Evolutionary conservation across 2,113 vertebrate species (phyloP), one percentile per base, ranked within the genome.

Genomic region (Xenopus borealis): DNA sequence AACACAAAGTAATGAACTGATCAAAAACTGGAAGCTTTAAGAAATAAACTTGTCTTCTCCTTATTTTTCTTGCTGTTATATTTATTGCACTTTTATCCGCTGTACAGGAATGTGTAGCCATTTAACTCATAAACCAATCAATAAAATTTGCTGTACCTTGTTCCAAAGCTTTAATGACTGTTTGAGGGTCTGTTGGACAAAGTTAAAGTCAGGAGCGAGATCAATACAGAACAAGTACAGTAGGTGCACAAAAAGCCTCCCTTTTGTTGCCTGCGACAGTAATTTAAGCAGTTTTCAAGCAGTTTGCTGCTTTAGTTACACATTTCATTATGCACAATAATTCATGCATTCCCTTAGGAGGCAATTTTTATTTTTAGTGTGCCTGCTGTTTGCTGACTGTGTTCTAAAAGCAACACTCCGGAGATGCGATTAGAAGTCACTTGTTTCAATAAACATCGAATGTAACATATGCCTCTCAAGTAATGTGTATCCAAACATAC

Each of bases 401-500:
- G 88, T 88, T 83, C 86, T 86, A 92, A 88, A 89, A 83, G 80
- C 86, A 91, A 89, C 85, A 90, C 94, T 96, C 93, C 89, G 92
- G 94, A 96, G 94, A 95, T 90, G 86, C 89, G 92, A 95, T 96
- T 95, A 97, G 91, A 92, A 93, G 93, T 91, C 91, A 86, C 93
- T 94, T 90, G 92, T 96, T 95, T 94, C 89, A 88, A 91, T 91
- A 91, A 95, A 96, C 95, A 94, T 80, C 89, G 93, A 91, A 89
- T 89, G 87, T 90, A 95, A 94, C 94, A 98, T 98, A 97, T 96
- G 96, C 93, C 94, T 98, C 94, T 97, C 93, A 95, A 98, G 93
- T 95, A 97, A 96, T 95, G 93, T 96, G 95, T 95, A 98, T 93
- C 94, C 95, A 98, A 97, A 98, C 94, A 97, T 94, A 95, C 94